Conservation (phyloP, 2,888 invertebrate genomes). For the Allacma fusca region DNA sequence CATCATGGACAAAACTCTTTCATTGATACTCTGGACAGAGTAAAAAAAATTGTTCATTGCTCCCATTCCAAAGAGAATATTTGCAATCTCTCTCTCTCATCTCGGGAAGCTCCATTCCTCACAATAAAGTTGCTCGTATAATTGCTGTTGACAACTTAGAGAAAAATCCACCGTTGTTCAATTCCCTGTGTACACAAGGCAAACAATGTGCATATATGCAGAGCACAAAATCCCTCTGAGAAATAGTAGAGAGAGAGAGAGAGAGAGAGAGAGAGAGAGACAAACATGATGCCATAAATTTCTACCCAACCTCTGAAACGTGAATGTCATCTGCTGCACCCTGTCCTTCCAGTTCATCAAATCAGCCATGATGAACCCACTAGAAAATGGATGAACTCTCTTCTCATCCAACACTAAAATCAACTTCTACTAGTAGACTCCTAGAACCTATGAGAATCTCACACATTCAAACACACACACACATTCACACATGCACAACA, state of each 20-base stretch:
- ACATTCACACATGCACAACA: too few species aligned
- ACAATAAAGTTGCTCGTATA: constrained; percentile 14
- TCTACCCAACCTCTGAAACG: constrained; percentile 14
- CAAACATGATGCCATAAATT: constrained; percentile 23
- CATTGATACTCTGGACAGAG: background rate
- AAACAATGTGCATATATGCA: too few species aligned
- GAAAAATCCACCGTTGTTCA: constrained; percentile 6
- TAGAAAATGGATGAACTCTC: too few species aligned
- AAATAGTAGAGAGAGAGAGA: too few species aligned
- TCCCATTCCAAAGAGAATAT: constrained; percentile 36
- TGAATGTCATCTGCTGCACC: constrained; percentile 40
- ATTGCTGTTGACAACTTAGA: constrained; percentile 29
- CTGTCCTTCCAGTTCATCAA: constrained; percentile 36
- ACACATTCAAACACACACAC: too few species aligned
- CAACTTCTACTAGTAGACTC: too few species aligned
- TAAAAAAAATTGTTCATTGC: constrained; percentile 32
- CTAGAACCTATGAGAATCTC: too few species aligned
- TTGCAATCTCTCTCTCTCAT: constrained; percentile 16
- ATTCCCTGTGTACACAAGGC: too few species aligned
- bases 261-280: too few species aligned
- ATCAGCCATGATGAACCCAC: constrained; percentile 3
- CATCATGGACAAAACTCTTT: too few species aligned
- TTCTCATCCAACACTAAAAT: too few species aligned
- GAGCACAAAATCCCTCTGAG: too few species aligned
- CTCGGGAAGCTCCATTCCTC: background rate